Conservation (phyloP, 2,888 invertebrate genomes). For the Spodoptera picta region DNA sequence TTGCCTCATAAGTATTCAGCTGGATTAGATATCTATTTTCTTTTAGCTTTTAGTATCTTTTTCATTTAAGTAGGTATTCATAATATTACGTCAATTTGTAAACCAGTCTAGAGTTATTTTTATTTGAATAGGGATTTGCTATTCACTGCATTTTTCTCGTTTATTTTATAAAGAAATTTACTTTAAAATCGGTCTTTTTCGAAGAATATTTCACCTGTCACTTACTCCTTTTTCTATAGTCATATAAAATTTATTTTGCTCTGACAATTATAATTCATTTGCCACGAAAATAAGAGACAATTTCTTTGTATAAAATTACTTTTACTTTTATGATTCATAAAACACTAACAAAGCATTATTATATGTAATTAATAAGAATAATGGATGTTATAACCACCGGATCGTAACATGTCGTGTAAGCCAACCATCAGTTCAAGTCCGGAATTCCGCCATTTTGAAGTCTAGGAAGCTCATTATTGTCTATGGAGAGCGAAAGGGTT, state of each 20-base stretch:
- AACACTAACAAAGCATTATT: slow-evolving; percentile 3
- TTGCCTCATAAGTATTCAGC: slow-evolving; percentile 34
- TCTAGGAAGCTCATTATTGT: slow-evolving; percentile 25
- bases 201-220: too few species aligned
- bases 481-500: slow-evolving; percentile 29
- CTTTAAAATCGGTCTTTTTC: too few species aligned
- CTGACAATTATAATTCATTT: too few species aligned
- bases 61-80: too few species aligned
- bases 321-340: slow-evolving; percentile 7
- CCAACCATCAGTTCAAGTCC: slow-evolving; percentile 26
- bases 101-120: too few species aligned
- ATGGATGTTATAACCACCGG: slow-evolving; percentile 15
- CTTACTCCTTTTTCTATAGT: not conserved
- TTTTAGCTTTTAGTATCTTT: not conserved
- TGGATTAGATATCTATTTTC: not conserved
- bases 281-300: too few species aligned
- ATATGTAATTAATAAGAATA: slow-evolving; percentile 12
- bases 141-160: not conserved
- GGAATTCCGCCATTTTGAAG: slow-evolving; percentile 34
- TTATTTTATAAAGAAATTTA: not conserved
- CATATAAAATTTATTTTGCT: slow-evolving; percentile 1
- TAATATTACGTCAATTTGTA: too few species aligned
- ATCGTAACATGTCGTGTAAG: slow-evolving; percentile 26
- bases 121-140: not conserved
- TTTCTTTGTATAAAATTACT: not conserved